A percentile compares a stretch with the other conserved stretches of the same genome.
These are phyloP conservation scores for Argya squamiceps DNA, from an alignment of 2,797 vertebrate species.

Conservation along the genomic window DNA sequence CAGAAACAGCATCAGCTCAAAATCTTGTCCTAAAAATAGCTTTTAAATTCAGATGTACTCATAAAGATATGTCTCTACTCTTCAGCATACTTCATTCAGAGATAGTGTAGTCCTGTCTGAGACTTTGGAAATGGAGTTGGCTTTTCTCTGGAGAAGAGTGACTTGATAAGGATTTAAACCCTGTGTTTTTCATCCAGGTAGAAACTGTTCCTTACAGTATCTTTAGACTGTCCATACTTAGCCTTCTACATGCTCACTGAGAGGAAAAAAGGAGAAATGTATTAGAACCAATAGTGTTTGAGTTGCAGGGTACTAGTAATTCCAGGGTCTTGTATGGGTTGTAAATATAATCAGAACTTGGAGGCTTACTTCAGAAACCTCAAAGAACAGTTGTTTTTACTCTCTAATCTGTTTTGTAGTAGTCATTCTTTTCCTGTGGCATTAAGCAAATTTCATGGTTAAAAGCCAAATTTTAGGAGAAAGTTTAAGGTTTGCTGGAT, in stretches of 20 bases:
- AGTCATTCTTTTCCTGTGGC: background rate
- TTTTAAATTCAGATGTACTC: background rate
- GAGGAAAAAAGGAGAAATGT: background rate
- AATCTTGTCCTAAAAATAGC: background rate
- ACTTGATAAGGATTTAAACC: background rate
- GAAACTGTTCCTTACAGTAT: background rate
- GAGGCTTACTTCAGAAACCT: background rate
- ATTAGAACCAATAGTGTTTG: background rate
- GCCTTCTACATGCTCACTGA: background rate
- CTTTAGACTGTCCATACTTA: background rate
- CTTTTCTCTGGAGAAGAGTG: background rate
- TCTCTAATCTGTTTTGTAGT: background rate
- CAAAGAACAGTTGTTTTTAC: background rate
- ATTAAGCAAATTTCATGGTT: background rate
- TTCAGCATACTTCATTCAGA: background rate
- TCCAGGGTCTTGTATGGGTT: background rate
- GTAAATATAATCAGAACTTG: background rate
- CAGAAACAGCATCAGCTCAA: background rate
- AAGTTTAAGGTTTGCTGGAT: background rate
- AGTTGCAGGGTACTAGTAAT: background rate
- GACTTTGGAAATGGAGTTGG: background rate
- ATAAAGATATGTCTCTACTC: background rate
- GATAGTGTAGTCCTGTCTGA: background rate
- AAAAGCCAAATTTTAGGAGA: background rate
- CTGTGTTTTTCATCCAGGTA: background rate